Evolutionary conservation across 2,888 invertebrate species (phyloP).

Genomic region (Lepidocyrtinus sp.): DNA sequence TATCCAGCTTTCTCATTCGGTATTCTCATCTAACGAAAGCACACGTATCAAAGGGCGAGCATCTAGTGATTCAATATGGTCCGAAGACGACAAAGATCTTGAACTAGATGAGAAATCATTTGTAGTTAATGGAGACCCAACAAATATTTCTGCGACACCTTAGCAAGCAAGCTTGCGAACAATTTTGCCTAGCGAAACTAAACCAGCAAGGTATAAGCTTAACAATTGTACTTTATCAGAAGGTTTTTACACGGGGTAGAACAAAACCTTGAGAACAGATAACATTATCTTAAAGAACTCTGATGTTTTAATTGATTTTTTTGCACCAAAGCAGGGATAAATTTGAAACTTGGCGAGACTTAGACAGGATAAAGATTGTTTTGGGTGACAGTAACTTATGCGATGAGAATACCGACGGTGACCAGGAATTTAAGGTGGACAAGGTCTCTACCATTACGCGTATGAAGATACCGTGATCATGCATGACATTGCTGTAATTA

Average conservation of each 20-base stretch:
- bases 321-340: conserved; percentile 43
- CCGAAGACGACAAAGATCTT: not conserved
- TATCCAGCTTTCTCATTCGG: too few species aligned
- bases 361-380: conserved; percentile 26
- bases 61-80: not conserved
- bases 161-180: conserved; percentile 59
- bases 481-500: conserved; percentile 45
- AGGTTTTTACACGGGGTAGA: too few species aligned
- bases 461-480: conserved; percentile 30
- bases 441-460: conserved; percentile 49
- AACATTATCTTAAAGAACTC: too few species aligned
- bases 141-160: conserved; percentile 44
- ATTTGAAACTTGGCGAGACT: conserved; percentile 18
- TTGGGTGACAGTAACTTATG: conserved; percentile 49
- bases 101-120: conserved; percentile 28
- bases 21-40: too few species aligned
- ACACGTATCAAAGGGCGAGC: too few species aligned
- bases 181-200: not conserved
- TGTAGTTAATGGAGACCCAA: conserved; percentile 51
- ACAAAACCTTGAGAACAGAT: too few species aligned
- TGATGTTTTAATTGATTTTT: conserved; percentile 6
- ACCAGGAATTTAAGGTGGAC: conserved; percentile 42
- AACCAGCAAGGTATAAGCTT: not conserved
- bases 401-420: conserved; percentile 30
- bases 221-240: conserved; percentile 34